Evolutionary conservation across 2,888 invertebrate species (phyloP).

Genomic region (Ceriagrion tenellum): DNA sequence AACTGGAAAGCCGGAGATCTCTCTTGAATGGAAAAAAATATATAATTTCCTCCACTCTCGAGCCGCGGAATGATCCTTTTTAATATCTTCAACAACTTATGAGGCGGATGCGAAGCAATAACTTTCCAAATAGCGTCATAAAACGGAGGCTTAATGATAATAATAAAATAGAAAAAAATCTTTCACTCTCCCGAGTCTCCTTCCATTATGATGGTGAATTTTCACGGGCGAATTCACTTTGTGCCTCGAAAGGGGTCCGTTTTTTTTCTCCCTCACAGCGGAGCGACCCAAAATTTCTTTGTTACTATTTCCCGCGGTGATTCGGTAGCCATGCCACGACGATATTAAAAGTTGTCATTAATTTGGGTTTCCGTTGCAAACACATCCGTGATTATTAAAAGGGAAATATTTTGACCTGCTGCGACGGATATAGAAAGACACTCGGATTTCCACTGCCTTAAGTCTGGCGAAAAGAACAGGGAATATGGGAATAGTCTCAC

Average conservation of each 20-base stretch:
- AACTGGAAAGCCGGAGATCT: background rate
- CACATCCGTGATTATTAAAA: background rate
- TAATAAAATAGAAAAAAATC: background rate
- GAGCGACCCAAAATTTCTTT: background rate
- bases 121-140: slow-evolving; percentile 51
- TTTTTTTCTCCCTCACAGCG: background rate
- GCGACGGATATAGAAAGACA: background rate
- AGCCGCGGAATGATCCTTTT: background rate
- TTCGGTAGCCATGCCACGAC: background rate
- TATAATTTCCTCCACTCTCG: background rate
- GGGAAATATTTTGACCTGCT: background rate
- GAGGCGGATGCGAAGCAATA: slow-evolving; percentile 38
- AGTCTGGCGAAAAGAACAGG: too few species aligned
- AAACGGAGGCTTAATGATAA: background rate
- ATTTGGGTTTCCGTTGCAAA: background rate
- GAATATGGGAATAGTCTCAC: too few species aligned
- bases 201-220: background rate
- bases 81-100: slow-evolving; percentile 20
- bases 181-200: background rate
- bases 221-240: background rate
- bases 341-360: background rate
- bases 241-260: background rate
- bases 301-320: background rate
- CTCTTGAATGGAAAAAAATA: slow-evolving; percentile 10
- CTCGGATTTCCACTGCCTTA: too few species aligned